phyloP scores from a whole-genome alignment of 2,113 vertebrate species.

The Petroica traversi region DNA sequence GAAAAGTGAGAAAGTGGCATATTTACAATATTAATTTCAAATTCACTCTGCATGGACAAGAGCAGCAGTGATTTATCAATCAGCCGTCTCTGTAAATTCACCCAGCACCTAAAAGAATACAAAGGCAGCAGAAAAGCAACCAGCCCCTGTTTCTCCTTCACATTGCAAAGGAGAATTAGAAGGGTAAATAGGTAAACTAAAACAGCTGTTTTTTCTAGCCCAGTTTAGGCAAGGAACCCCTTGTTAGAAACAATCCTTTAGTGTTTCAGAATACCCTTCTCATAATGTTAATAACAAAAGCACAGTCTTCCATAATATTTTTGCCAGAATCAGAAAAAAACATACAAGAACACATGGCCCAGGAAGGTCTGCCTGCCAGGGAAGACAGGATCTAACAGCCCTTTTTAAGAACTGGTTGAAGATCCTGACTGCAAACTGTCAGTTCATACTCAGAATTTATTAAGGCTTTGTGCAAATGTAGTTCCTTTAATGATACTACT shows the following conservation, averaged over 20 bases:
- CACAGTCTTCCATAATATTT: background rate
- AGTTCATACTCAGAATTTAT: background rate
- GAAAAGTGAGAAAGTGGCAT: background rate
- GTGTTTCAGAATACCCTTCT: background rate
- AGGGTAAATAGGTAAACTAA: background rate
- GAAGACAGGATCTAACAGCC: background rate
- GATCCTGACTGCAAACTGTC: background rate
- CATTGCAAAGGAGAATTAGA: background rate
- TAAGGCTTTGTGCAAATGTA: background rate
- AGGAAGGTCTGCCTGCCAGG: background rate
- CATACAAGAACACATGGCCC: background rate
- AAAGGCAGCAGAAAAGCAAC: background rate
- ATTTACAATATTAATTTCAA: background rate
- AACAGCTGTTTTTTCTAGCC: background rate
- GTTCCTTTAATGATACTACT: background rate
- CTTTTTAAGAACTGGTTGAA: background rate
- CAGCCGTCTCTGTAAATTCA: background rate
- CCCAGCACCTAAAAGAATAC: background rate
- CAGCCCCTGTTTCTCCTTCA: background rate
- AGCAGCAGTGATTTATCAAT: background rate
- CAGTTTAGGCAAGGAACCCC: background rate
- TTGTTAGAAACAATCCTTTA: background rate
- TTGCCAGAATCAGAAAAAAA: background rate
- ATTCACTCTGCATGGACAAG: background rate
- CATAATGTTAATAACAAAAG: background rate